Conservation (phyloP, 2,113 vertebrate species). For the Piprites chloris region DNA sequence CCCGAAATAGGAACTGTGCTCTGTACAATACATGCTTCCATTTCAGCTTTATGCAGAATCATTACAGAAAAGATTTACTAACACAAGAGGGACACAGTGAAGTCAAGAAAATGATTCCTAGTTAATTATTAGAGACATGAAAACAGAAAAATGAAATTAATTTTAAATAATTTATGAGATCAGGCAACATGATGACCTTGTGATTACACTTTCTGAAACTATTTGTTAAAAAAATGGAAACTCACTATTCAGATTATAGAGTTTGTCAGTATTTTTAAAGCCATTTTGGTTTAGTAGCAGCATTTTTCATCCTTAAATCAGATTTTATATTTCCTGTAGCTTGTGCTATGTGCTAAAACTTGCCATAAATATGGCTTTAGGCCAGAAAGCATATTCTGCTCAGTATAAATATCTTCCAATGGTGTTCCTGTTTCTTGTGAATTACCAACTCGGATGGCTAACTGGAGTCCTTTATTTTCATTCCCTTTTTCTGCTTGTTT, state of each 20-base stretch:
- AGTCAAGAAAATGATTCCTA: neutral
- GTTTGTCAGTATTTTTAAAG: neutral
- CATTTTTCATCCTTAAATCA: neutral
- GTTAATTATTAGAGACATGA: slow-evolving; percentile 29
- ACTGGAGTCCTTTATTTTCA: neutral
- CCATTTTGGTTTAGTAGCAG: neutral
- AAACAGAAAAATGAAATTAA: slow-evolving; percentile 36
- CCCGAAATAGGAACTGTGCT: neutral
- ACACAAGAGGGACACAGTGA: neutral
- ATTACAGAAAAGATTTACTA: neutral
- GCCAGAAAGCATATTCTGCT: neutral
- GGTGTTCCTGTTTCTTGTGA: neutral
- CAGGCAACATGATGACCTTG: neutral
- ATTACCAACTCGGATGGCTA: neutral
- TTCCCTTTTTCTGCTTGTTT: neutral
- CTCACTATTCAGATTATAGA: neutral
- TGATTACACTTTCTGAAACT: neutral
- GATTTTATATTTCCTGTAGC: neutral
- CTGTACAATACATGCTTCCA: neutral
- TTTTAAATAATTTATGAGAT: slow-evolving; percentile 45
- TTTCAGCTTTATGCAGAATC: neutral
- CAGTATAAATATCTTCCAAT: neutral
- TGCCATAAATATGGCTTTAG: neutral
- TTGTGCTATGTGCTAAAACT: neutral
- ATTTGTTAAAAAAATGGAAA: neutral